These are phyloP conservation scores for Anguilla marmorata DNA, from an alignment of 2,797 vertebrate genomes.

Conservation along the genomic window DNA sequence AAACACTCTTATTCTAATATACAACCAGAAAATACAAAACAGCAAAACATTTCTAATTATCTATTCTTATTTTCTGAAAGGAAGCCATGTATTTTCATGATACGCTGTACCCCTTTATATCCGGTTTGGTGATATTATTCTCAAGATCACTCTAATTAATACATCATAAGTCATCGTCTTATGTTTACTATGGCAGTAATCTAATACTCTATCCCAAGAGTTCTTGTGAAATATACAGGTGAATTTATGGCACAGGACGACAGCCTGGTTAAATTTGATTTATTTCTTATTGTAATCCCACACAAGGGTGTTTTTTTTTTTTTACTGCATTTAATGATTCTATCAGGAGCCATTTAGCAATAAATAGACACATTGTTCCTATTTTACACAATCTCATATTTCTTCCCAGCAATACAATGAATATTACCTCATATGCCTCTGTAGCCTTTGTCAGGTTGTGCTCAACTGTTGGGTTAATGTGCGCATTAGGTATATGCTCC, in stretches of 20 bases:
- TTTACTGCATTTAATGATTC: not conserved
- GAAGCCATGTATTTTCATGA: not conserved
- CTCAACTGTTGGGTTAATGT: not conserved
- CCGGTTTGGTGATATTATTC: not conserved
- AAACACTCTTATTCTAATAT: not conserved
- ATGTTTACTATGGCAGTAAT: not conserved
- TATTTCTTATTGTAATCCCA: not conserved
- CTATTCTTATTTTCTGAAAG: not conserved
- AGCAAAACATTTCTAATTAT: not conserved
- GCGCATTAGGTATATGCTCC: not conserved
- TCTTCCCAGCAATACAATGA: not conserved
- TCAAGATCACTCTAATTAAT: not conserved
- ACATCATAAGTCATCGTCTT: not conserved
- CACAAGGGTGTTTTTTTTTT: conserved; percentile 5
- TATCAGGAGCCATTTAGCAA: not conserved
- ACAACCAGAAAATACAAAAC: not conserved
- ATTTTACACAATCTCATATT: not conserved
- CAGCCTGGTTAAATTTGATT: not conserved
- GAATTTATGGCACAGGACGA: not conserved
- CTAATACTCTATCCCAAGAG: not conserved
- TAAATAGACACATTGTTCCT: not conserved
- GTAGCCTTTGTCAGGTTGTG: not conserved
- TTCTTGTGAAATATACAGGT: not conserved
- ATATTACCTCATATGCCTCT: not conserved
- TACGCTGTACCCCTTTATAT: not conserved